Conservation (phyloP, 2,797 vertebrate genomes). For the Furcifer pardalis region DNA sequence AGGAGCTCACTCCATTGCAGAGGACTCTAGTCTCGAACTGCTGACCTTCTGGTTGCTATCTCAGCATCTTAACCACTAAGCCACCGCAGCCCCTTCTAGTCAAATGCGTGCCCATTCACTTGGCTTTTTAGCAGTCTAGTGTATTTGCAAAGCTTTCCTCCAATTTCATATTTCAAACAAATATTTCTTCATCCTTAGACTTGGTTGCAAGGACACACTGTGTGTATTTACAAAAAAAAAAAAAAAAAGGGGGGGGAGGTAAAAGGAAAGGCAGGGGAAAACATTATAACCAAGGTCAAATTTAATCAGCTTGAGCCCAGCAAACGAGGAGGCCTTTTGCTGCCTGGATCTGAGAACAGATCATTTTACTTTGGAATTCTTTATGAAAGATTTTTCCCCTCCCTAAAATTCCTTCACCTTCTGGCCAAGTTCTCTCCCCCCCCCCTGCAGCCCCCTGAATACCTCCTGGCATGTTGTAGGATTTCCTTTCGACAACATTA, state of each 20-base stretch:
- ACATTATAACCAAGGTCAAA: background rate
- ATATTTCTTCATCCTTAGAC: no score
- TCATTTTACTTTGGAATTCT: background rate
- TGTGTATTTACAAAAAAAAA: background rate
- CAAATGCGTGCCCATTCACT: no score
- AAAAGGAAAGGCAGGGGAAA: background rate
- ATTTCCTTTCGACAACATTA: background rate
- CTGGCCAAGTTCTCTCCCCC: background rate
- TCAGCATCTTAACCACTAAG: no score
- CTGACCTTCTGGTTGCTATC: no score
- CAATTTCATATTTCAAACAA: no score
- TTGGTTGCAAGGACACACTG: no score
- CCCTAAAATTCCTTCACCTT: background rate
- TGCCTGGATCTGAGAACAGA: background rate
- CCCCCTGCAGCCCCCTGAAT: rapidly evolving
- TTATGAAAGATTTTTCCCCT: background rate
- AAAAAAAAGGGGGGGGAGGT: background rate
- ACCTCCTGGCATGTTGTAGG: background rate
- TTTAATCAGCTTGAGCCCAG: background rate
- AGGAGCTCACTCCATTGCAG: no score
- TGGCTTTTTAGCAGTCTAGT: no score
- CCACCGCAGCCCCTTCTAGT: no score
- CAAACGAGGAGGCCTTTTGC: no score
- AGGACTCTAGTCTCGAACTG: no score
- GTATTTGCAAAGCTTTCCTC: no score